Base-by-base conservation (phyloP, 2,797 vertebrate species). In the Melanotaenia trifasciata region DNA sequence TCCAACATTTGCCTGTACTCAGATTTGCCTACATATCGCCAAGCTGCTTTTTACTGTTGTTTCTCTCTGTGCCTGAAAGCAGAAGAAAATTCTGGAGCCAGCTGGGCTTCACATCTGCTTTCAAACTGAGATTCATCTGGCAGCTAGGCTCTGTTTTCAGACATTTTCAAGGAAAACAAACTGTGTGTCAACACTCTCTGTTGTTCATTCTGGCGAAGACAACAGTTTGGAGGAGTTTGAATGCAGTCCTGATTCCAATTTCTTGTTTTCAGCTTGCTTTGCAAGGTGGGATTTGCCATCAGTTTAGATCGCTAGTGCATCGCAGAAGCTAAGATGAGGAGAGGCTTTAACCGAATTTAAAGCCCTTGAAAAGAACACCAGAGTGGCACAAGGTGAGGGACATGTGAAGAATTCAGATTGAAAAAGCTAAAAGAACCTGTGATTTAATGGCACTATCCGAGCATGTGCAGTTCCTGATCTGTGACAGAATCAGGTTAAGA, bases 401-500 rank as follows among this genome's bases (percentile, higher is more conserved):
- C 64, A 72, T 73, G 71, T 51, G 64, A 76, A 73, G 58, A 74
- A 80, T 75, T 74, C 68, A 66, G 73, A 18, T 89, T 89, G 79
- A 71, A 76, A 82, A 24, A 76, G 58, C n/a, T 68, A 58, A 61
- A 72, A 74, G 74, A 69, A 83, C 76, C 76, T 81, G 82, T 13
- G 26, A 76, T 69, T 80, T 85, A 79, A 90, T 76, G 79, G 80
- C 74, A 81, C 68, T 69, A 73, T 77, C 64, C n/a, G 33, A 64
- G 80, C 63, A 47, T 78, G 83, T 83, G 80, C 69, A 68, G 74
- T 62, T 70, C 64, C 56, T 75, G 30, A 32, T 45, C n/a, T 82
- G 76, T 90, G 90, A 92, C 93, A 90, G 90, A 94, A 89, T 93
- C 85, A 85, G 92, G 90, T 87, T 90, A 87, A 80, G 84, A 82